Base-by-base conservation (phyloP, 2,797 vertebrate genomes). In the Silurus lanzhouensis region DNA sequence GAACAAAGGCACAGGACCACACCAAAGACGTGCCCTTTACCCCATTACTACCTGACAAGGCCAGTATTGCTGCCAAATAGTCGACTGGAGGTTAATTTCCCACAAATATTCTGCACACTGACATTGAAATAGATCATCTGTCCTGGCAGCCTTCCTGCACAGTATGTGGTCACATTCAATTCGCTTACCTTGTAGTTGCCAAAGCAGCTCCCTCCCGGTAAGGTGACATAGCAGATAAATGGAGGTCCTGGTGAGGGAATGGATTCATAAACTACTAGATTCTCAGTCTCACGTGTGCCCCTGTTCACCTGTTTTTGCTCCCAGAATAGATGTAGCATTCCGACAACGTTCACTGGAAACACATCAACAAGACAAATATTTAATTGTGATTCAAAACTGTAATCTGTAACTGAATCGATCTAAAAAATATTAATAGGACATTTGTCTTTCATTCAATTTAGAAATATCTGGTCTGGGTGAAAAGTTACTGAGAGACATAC, bases 151-250 rank as follows among this genome's bases (percentile, higher is more conserved):
- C 63, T 78, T 17, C n/a, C 44, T 86, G 81, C 81, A 83, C 74
- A 25, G 31, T 86, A 58, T 61, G 82, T 66, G 82, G 60, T 52
- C 66, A 10, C 82, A 38, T 70, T 83, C 1, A 60, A 46, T 67
- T 82, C 61, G 72, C 91, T 93, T 91, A 96, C 97, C 96, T 97
- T 96, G 88, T 96, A 97, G 91, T 97, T 99, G 20, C 97, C 97
- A 88, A 98, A 98, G 89, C 97, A 98, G 91, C 97, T 97, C 84
- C 97, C 97, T 88, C 97, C 97, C 20, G 97, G 97, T 71, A 98
- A 94, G 6, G 96, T 98, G 90, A 98, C 96, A 0, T 96, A 98
- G 90, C 96, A 97, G 89, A 97, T 91, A 82, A 94, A 96, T 0
- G 97, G 96, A 1, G 96, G 96, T 10, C 94, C 94, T 0, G 95